Percentiles rank a stretch among this genome's conserved stretches.
Conservation (phyloP, 1,140 invertebrate genomes). For the Conus ventricosus region DNA sequence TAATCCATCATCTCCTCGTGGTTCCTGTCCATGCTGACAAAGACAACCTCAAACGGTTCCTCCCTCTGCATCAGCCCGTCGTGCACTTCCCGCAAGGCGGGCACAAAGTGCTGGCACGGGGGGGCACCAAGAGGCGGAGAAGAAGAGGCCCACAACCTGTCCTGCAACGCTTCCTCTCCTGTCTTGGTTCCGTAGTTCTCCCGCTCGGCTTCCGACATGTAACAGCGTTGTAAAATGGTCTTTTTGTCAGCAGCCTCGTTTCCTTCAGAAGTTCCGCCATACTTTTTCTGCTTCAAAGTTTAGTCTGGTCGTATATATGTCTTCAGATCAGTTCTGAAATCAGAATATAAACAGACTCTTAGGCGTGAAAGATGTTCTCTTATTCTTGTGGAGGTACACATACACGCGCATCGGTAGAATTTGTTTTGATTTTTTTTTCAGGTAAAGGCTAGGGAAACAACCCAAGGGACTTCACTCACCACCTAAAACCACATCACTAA, state of each 20-base stretch:
- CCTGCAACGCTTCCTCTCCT: conserved; percentile 33
- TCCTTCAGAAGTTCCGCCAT: conserved; percentile 29
- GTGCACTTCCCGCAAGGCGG: conserved; percentile 69
- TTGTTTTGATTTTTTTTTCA: no score
- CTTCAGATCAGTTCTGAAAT: no score
- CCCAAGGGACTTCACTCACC: no score
- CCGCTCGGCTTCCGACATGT: conserved; percentile 4
- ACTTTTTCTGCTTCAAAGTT: no score
- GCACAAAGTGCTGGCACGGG: conserved; percentile 76
- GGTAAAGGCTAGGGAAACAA: no score
- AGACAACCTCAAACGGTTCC: conserved; percentile 81
- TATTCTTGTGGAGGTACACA: no score
- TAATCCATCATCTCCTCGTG: conserved; percentile 80
- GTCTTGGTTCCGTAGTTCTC: conserved; percentile 24
- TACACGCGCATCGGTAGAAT: no score
- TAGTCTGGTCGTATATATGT: no score
- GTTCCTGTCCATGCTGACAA: conserved; percentile 81
- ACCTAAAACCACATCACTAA: no score
- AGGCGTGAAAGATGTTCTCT: no score
- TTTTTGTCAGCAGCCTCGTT: conserved; percentile 3
- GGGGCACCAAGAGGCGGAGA: conserved; percentile 78
- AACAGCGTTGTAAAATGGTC: conserved; percentile 21
- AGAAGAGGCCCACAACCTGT: conserved; percentile 71
- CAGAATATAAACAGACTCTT: no score
- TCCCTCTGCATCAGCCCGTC: conserved; percentile 79